Evolutionary conservation across 2,797 vertebrate genomes (phyloP).

Genomic region (Aldrovandia affinis): DNA sequence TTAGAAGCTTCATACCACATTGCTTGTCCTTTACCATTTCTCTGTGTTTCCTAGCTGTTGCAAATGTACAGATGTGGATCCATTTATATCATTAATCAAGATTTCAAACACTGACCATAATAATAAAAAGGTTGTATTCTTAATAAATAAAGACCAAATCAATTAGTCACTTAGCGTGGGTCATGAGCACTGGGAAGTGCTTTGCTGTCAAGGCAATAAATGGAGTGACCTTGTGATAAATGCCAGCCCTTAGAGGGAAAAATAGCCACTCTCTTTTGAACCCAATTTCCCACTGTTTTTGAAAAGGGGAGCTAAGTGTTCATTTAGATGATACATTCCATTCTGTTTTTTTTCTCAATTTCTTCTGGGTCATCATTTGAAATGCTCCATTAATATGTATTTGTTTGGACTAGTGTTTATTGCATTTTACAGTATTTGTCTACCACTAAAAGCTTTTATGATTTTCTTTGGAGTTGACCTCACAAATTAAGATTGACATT

Average conservation of each 20-base stretch:
- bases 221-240: slow-evolving; percentile 10
- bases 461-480: not conserved
- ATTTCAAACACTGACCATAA: slow-evolving; percentile 55
- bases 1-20: not conserved
- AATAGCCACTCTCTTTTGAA: not conserved
- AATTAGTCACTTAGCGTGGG: slow-evolving; percentile 57
- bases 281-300: not conserved
- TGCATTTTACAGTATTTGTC: too few relatives aligned
- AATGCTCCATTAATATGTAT: not conserved
- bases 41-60: not conserved
- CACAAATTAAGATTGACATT: not conserved
- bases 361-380: not conserved
- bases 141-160: slow-evolving; percentile 59
- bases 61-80: slow-evolving; percentile 28
- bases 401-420: too few relatives aligned
- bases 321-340: not conserved
- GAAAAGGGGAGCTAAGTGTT: not conserved
- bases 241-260: not conserved
- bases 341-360: not conserved
- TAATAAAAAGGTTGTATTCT: slow-evolving; percentile 54
- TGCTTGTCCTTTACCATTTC: not conserved
- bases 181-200: slow-evolving; percentile 41
- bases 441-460: not conserved
- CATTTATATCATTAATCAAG: slow-evolving; percentile 66
- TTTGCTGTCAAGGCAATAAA: slow-evolving; percentile 17